Conservation (phyloP, 1,140 invertebrate species). For the Ceratoteleas bidentatus region DNA sequence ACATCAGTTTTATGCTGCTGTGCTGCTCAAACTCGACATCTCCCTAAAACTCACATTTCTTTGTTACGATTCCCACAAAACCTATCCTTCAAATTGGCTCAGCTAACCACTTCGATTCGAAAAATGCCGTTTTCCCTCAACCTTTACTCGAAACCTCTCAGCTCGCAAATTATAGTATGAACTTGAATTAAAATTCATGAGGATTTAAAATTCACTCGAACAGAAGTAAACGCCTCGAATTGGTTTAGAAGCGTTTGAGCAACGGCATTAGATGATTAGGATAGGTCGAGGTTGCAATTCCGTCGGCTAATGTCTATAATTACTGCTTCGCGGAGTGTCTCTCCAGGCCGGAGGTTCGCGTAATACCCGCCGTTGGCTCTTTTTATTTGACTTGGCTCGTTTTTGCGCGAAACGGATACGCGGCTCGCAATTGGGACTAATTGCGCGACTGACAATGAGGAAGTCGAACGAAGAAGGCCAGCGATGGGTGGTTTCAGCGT, state of each 20-base stretch:
- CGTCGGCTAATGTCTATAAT: slow-evolving; percentile 69
- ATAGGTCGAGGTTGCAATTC: slow-evolving; percentile 41
- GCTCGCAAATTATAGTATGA: neutral
- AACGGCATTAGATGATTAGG: slow-evolving; percentile 22
- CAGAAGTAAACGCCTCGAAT: slow-evolving; percentile 2
- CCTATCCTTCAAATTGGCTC: too few species aligned
- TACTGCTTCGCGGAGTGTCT: slow-evolving; percentile 48
- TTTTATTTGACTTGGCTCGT: slow-evolving; percentile 10
- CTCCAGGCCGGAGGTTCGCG: slow-evolving; percentile 27
- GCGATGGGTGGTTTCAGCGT: slow-evolving; percentile 18
- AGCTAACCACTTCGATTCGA: too few species aligned
- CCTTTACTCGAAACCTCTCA: too few species aligned
- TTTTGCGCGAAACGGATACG: slow-evolving; percentile 39
- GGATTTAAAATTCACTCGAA: neutral
- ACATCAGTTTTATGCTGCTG: too few species aligned
- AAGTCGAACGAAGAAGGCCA: slow-evolving; percentile 26
- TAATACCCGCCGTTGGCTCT: slow-evolving; percentile 39
- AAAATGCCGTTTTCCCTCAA: too few species aligned
- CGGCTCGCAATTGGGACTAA: slow-evolving; percentile 36
- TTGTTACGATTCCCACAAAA: too few species aligned
- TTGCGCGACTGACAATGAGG: slow-evolving; percentile 35
- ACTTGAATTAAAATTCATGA: neutral
- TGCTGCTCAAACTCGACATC: too few species aligned
- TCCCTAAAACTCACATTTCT: too few species aligned
- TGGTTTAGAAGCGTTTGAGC: slow-evolving; percentile 14